A percentile compares a stretch with the other conserved stretches of the same genome.
Evolutionary conservation across 2,888 invertebrate genomes (phyloP).

Genomic region (Emmelina monodactyla): DNA sequence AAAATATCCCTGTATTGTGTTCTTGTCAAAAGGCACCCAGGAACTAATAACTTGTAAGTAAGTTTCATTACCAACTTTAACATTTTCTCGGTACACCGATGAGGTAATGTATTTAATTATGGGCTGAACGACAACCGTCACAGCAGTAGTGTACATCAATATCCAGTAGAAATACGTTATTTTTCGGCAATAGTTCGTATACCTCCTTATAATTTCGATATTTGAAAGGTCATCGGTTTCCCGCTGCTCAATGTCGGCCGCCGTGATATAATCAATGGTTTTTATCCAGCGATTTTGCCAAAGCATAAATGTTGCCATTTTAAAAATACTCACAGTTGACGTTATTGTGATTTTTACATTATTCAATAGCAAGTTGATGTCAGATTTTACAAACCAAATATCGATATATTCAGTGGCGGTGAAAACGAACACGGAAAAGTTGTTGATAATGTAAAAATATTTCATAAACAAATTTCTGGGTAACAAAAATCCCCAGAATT

Average conservation of each 20-base stretch:
- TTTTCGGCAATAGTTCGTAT: constrained; percentile 39
- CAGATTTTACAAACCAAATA: constrained; percentile 41
- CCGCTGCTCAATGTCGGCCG: constrained; percentile 32
- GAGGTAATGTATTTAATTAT: constrained; percentile 32
- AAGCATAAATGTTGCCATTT: constrained; percentile 34
- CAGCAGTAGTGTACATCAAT: constrained; percentile 41
- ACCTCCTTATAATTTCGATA: constrained; percentile 22
- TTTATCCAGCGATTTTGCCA: constrained; percentile 40
- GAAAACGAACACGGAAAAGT: constrained; percentile 34
- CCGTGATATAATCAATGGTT: constrained; percentile 40
- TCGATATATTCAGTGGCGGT: constrained; percentile 41
- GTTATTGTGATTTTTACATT: constrained; percentile 49
- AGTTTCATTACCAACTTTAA: constrained; percentile 30
- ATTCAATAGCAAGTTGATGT: constrained; percentile 37
- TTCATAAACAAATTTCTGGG: constrained; percentile 26
- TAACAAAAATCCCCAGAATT: constrained; percentile 49
- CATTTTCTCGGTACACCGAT: constrained; percentile 28
- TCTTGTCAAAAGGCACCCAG: constrained; percentile 51
- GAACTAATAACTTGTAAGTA: constrained; percentile 46
- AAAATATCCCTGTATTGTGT: constrained; percentile 26
- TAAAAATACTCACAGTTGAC: constrained; percentile 38
- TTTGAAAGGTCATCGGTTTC: constrained; percentile 21
- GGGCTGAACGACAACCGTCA: constrained; percentile 37
- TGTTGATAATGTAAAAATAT: constrained; percentile 33
- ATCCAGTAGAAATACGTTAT: constrained; percentile 43